A percentile compares a stretch with the other conserved stretches of the same genome.
Conservation (phyloP, 2,113 vertebrate species). For the Ictidomys tridecemlineatus region DNA sequence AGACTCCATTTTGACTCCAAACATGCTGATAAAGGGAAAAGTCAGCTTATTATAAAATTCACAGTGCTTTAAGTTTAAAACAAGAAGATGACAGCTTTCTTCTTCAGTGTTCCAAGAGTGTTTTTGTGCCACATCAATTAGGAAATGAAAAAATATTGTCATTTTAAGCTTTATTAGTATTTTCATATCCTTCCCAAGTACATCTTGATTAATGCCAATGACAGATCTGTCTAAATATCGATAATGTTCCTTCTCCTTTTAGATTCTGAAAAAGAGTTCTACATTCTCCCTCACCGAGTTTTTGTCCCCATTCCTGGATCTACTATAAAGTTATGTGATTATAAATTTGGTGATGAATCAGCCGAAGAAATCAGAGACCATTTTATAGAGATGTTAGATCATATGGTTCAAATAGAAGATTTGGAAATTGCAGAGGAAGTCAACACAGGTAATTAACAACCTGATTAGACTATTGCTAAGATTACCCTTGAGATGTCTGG, state of each 20-base stretch:
- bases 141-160: neutral
- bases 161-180: constrained; percentile 1
- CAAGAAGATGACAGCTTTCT: neutral
- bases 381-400: constrained; percentile 90
- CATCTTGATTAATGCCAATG: constrained; percentile 5
- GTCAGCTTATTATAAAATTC: neutral
- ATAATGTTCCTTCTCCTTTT: constrained; percentile 52
- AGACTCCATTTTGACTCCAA: neutral
- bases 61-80: constrained; percentile 35
- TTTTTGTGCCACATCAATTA: neutral
- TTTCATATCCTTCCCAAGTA: constrained; percentile 28
- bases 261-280: constrained; percentile 85
- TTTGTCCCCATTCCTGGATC: constrained; percentile 89
- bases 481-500: neutral
- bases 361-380: constrained; percentile 87
- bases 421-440: constrained; percentile 86
- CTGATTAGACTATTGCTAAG: neutral
- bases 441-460: constrained; percentile 86
- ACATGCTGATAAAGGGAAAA: neutral
- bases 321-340: constrained; percentile 89
- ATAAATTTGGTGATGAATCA: constrained; percentile 89
- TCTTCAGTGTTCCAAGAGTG: neutral
- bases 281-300: constrained; percentile 88
- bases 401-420: constrained; percentile 84
- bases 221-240: constrained; percentile 67